These are phyloP conservation scores for Campoletis raptor DNA, from an alignment of 2,888 invertebrate species.

Conservation along the genomic window DNA sequence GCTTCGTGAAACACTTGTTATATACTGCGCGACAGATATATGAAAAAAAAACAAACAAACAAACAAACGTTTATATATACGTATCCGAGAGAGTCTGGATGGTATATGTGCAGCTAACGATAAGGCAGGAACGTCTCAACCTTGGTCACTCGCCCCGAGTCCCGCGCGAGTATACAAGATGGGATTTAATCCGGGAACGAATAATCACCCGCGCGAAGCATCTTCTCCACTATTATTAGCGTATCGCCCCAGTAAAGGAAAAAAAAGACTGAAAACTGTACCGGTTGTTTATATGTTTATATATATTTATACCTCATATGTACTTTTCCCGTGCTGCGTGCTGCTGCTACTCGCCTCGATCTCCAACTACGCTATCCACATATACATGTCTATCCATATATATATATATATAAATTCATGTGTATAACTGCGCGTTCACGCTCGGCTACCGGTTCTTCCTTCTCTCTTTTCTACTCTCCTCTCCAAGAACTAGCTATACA, in stretches of 20 bases:
- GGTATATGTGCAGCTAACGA: neutral
- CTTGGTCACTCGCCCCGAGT: constrained; percentile 70
- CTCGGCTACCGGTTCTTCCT: constrained; percentile 61
- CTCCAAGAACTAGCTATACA: constrained; percentile 11
- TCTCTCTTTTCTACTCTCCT: constrained; percentile 42
- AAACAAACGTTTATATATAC: neutral
- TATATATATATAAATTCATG: constrained; percentile 16
- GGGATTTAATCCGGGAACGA: constrained; percentile 76
- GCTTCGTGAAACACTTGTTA: constrained; percentile 44
- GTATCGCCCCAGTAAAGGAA: constrained; percentile 59
- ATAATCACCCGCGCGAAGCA: constrained; percentile 69
- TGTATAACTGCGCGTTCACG: constrained; percentile 49
- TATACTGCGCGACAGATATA: constrained; percentile 24
- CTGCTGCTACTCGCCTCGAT: constrained; percentile 9
- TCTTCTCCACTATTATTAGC: constrained; percentile 77
- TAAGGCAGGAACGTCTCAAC: constrained; percentile 62
- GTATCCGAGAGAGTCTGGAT: constrained; percentile 7
- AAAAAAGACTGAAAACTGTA: constrained; percentile 14
- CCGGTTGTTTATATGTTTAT: constrained; percentile 16
- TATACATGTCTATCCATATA: neutral
- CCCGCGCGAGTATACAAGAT: constrained; percentile 64
- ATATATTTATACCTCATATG: neutral
- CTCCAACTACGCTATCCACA: constrained; percentile 34
- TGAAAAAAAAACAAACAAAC: neutral
- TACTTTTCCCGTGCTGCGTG: constrained; percentile 12